These are phyloP conservation scores for Polydrusus cervinus DNA, from an alignment of 2,888 invertebrate genomes.

Conservation along the genomic window DNA sequence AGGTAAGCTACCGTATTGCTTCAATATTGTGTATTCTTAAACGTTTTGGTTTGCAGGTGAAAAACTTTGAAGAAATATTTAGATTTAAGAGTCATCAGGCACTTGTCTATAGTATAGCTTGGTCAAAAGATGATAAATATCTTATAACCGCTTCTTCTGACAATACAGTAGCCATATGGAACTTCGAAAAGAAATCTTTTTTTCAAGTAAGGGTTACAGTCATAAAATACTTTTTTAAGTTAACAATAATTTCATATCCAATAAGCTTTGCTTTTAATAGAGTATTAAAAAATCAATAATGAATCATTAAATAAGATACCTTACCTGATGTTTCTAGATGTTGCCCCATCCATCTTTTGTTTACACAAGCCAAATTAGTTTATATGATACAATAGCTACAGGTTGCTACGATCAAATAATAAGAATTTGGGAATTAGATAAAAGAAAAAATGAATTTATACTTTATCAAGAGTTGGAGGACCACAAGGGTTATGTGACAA, in stretches of 20 bases:
- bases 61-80: slow-evolving; percentile 60
- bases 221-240: too few relatives aligned
- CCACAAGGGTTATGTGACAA: slow-evolving; percentile 77
- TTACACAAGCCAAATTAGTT: slow-evolving; percentile 76
- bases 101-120: slow-evolving; percentile 78
- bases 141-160: slow-evolving; percentile 81
- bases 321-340: slow-evolving; percentile 66
- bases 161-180: slow-evolving; percentile 78
- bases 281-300: too few relatives aligned
- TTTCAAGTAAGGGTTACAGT: slow-evolving; percentile 63
- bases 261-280: too few relatives aligned
- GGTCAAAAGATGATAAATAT: slow-evolving; percentile 74
- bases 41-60: slow-evolving; percentile 54
- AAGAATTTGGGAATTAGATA: slow-evolving; percentile 75
- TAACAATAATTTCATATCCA: too few relatives aligned
- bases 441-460: slow-evolving; percentile 62
- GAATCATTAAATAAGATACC: too few relatives aligned
- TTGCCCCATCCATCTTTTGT: slow-evolving; percentile 82
- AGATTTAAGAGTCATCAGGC: slow-evolving; percentile 76
- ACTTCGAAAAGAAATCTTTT: slow-evolving; percentile 68
- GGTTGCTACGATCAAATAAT: slow-evolving; percentile 79
- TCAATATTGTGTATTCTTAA: not conserved
- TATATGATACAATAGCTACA: slow-evolving; percentile 73
- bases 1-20: slow-evolving; percentile 67
- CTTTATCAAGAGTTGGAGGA: slow-evolving; percentile 74